Percentiles rank a stretch among this genome's conserved stretches.
phyloP scores from a whole-genome alignment of 2,113 vertebrate species.

The Neomonachus schauinslandi region DNA sequence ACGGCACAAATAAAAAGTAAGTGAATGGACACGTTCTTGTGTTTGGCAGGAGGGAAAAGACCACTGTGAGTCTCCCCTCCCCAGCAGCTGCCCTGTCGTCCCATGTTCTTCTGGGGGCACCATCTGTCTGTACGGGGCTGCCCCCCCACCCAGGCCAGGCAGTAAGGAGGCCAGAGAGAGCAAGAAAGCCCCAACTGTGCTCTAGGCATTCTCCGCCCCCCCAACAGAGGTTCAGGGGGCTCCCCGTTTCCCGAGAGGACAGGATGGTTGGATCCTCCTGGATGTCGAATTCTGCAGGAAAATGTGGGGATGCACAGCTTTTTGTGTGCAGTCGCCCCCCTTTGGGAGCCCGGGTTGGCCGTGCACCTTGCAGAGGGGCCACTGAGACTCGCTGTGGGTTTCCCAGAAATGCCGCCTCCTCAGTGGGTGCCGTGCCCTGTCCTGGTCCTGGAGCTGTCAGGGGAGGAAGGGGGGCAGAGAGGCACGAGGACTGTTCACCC shows the following conservation, averaged over 20 bases:
- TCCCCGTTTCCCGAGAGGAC: rapidly evolving
- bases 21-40: not conserved
- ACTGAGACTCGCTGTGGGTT: rapidly evolving
- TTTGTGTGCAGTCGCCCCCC: too few species aligned
- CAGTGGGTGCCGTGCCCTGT: not conserved
- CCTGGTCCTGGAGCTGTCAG: not conserved
- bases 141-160: not conserved
- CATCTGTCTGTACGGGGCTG: not conserved
- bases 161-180: not conserved
- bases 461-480: not conserved
- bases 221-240: not conserved
- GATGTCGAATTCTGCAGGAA: not conserved
- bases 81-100: too few species aligned
- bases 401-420: not conserved
- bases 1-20: conserved; percentile 85
- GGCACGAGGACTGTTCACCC: not conserved
- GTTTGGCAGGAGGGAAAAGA: not conserved
- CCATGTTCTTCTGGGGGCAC: not conserved
- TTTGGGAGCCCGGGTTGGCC: rapidly evolving
- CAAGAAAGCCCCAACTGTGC: not conserved
- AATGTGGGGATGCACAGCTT: rapidly evolving
- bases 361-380: not conserved
- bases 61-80: rapidly evolving
- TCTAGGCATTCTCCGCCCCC: rapidly evolving
- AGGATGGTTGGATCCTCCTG: rapidly evolving